Conservation (phyloP, 2,888 invertebrate species). For the Glyphotaelius pellucidus region DNA sequence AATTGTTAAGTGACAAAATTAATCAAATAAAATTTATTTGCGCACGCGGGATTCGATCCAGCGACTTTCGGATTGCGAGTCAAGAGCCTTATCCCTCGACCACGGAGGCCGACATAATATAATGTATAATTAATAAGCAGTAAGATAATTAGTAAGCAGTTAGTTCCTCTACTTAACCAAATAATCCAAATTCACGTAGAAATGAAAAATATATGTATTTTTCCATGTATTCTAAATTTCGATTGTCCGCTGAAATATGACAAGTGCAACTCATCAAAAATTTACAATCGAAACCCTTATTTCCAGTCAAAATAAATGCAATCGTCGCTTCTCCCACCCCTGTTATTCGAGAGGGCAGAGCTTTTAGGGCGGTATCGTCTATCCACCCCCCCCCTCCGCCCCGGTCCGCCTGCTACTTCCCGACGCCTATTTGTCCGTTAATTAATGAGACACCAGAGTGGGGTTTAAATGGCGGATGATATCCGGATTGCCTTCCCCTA, state of each 20-base stretch:
- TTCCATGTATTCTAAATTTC: neutral
- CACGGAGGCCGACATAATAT: too few relatives aligned
- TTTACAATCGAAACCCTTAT: neutral
- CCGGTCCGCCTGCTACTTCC: neutral
- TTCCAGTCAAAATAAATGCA: neutral
- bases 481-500: slow-evolving; percentile 35
- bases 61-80: too few relatives aligned
- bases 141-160: neutral
- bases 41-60: too few relatives aligned
- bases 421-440: slow-evolving; percentile 47
- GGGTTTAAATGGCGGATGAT: slow-evolving; percentile 42
- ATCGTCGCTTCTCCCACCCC: slow-evolving; percentile 25
- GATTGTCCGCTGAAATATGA: neutral
- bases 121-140: too few relatives aligned
- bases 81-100: too few relatives aligned
- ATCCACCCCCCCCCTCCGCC: neutral
- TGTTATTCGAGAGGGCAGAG: slow-evolving; percentile 42
- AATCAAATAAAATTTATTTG: too few relatives aligned
- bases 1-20: too few relatives aligned
- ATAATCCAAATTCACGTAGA: too few relatives aligned
- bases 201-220: too few relatives aligned
- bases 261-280: neutral
- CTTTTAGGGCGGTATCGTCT: slow-evolving; percentile 47
- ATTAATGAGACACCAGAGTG: slow-evolving; percentile 46
- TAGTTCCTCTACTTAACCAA: too few relatives aligned